Conservation (phyloP, 2,113 vertebrate species). For the Ia io region DNA sequence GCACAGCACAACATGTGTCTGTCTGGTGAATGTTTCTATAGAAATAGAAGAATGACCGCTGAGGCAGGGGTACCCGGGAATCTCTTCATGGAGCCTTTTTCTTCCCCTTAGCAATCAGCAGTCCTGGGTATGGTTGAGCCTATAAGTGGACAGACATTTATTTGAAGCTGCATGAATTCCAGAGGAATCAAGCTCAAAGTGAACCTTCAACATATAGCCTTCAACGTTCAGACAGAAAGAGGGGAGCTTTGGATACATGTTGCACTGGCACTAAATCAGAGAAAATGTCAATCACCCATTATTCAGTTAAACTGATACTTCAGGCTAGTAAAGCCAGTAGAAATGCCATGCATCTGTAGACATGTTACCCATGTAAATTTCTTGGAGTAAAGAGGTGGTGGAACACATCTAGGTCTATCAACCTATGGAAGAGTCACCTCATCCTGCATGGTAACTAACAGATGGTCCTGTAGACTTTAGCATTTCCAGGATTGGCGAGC, state of each 20-base stretch:
- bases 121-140: background rate
- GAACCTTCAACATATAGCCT: background rate
- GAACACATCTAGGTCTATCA: background rate
- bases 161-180: constrained; percentile 27
- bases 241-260: background rate
- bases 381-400: background rate
- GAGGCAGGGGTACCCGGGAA: background rate
- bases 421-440: background rate
- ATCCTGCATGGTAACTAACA: background rate
- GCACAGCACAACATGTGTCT: background rate
- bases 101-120: background rate
- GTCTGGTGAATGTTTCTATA: constrained; percentile 68
- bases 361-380: background rate
- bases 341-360: background rate
- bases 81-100: background rate
- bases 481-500: background rate
- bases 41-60: constrained; percentile 58
- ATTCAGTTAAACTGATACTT: background rate
- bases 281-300: background rate
- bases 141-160: background rate
- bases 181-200: constrained; percentile 2
- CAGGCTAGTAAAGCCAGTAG: background rate
- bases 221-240: background rate
- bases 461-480: background rate
- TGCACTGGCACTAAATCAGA: background rate